Conservation (phyloP, 2,113 vertebrate genomes). For the Microtus richardsoni region DNA sequence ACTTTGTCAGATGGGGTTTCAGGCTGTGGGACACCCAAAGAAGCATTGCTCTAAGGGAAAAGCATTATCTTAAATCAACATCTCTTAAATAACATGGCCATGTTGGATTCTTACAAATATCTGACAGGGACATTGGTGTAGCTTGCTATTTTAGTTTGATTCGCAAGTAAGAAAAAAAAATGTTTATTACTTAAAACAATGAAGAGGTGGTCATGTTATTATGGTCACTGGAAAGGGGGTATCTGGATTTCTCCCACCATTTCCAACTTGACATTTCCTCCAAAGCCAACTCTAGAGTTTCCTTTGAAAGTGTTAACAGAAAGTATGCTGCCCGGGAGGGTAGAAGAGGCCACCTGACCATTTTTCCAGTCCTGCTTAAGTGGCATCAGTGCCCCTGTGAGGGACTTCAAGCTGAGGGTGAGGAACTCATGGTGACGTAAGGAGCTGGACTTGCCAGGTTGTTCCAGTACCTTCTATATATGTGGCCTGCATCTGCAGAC, state of each 20-base stretch:
- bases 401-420: neutral
- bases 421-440: neutral
- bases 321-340: neutral
- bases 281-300: neutral
- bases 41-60: neutral
- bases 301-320: neutral
- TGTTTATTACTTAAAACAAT: slow-evolving; percentile 20
- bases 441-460: neutral
- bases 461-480: neutral
- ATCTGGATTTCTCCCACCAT: neutral
- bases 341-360: neutral
- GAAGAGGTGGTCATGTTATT: neutral
- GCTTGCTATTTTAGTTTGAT: slow-evolving; percentile 7
- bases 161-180: neutral
- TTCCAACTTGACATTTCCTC: slow-evolving; percentile 23
- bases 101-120: neutral
- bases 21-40: neutral
- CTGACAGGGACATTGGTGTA: neutral
- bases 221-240: neutral
- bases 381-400: neutral
- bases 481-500: neutral
- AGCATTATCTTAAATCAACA: neutral
- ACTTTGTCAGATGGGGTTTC: neutral
- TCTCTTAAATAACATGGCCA: neutral
- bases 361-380: neutral